A percentile compares a stretch with the other conserved stretches of the same genome.
phyloP scores from a whole-genome alignment of 2,113 vertebrate species.

The Tinamus guttatus region DNA sequence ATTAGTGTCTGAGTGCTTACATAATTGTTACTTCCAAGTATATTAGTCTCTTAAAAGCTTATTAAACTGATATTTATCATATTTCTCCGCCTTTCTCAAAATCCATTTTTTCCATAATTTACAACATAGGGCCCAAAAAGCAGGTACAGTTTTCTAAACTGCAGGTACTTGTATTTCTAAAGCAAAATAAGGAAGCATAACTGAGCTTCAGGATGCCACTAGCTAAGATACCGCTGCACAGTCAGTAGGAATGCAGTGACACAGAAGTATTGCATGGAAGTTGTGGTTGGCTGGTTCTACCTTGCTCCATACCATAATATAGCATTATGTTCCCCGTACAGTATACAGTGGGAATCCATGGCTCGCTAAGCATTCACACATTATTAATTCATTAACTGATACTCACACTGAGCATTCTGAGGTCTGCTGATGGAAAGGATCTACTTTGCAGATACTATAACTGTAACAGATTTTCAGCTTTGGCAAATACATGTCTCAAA shows the following conservation, averaged over 20 bases:
- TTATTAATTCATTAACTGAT: not conserved
- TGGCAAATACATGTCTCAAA: not conserved
- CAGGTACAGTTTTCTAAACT: not conserved
- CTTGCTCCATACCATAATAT: not conserved
- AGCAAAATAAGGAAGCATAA: not conserved
- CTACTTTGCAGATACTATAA: not conserved
- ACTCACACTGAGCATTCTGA: not conserved
- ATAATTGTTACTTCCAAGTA: not conserved
- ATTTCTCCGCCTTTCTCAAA: not conserved
- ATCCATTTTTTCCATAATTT: not conserved
- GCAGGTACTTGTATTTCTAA: too few relatives aligned
- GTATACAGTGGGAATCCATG: not conserved
- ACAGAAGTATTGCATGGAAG: not conserved
- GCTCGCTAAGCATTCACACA: not conserved
- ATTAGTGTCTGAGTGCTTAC: not conserved
- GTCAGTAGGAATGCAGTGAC: conserved; percentile 45
- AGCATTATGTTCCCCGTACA: not conserved
- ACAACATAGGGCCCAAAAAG: not conserved
- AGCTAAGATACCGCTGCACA: conserved; percentile 35
- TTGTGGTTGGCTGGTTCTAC: not conserved
- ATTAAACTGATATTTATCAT: not conserved
- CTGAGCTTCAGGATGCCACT: not conserved
- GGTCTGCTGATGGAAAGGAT: not conserved
- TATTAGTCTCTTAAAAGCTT: not conserved
- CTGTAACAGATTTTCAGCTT: not conserved